Evolutionary conservation across 2,888 invertebrate genomes (phyloP).

Genomic region (Xiphydria camelus): DNA sequence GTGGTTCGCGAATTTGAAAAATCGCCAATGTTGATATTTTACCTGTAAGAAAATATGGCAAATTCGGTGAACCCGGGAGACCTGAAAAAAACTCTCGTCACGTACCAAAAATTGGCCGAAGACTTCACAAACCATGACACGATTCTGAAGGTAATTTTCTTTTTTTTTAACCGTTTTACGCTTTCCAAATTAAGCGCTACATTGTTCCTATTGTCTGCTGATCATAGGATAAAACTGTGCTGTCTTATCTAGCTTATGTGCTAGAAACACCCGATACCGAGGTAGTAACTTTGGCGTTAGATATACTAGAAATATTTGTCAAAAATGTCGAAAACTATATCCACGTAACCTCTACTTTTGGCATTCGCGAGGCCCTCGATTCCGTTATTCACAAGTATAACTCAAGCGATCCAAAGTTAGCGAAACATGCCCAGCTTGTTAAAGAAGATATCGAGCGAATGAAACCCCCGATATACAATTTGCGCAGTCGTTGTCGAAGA

Average conservation of each 20-base stretch:
- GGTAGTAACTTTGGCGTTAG: constrained; percentile 45
- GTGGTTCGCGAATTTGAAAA: not conserved
- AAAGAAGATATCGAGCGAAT: constrained; percentile 53
- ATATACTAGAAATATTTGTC: constrained; percentile 50
- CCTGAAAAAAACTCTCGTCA: constrained; percentile 47
- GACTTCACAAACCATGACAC: constrained; percentile 54
- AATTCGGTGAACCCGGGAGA: constrained; percentile 48
- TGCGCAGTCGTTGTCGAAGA: constrained; percentile 52
- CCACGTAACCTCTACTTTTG: constrained; percentile 55
- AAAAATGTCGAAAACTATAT: constrained; percentile 54
- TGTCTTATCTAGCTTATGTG: constrained; percentile 52
- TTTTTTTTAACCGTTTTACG: not conserved
- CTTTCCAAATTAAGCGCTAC: not conserved
- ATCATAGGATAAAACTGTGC: constrained; percentile 53
- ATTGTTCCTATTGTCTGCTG: constrained; percentile 1
- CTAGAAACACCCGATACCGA: constrained; percentile 49
- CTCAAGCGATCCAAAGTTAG: constrained; percentile 45
- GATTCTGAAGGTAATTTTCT: constrained; percentile 49
- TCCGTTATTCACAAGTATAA: constrained; percentile 48
- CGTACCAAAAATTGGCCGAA: constrained; percentile 51
- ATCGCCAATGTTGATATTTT: not conserved
- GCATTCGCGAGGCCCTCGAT: constrained; percentile 52
- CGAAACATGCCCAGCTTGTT: constrained; percentile 46
- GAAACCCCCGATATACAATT: constrained; percentile 55
- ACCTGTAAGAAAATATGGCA: constrained; percentile 22